Evolutionary conservation across 2,797 vertebrate species (phyloP), one percentile per base, ranked within the genome.

Genomic region (Spheniscus humboldti): DNA sequence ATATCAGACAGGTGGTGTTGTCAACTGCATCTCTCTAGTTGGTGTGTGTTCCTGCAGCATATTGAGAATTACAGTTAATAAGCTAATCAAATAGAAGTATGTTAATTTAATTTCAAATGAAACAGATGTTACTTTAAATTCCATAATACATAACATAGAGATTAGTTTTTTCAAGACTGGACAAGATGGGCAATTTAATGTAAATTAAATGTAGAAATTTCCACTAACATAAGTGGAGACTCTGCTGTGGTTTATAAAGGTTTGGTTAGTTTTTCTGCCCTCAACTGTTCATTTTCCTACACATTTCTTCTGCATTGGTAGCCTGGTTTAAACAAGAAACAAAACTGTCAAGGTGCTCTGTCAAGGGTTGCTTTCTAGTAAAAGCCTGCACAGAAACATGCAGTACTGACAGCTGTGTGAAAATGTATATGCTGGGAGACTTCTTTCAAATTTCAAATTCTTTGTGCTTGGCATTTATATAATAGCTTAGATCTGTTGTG

Each of bases 121-220:
- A 92, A 78, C 96, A 97, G 96, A 90, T 97, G 96, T 96, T 93
- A 84, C 76, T 90, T 91, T 88, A 94, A 94, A 93, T 93, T 96
- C 69, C 68, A 13, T 90, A 86, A 94, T 94, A 76, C 0, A 4
- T 88, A 95, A 56, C 37, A 17, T 2, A 81, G 69, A 90, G 55
- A 89, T 92, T 79, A 77, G 41, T 90, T 96, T 96, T 96, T 94
- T 83, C 82, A 88, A 88, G 87, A 84, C 79, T 84, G 92, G 89
- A 63, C 64, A 86, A 76, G 89, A 76, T 33, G 52, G 69, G 47
- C 30, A 78, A 48, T 86, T 89, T 81, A 62, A 59, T 66, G 47
- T 69, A 50, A 85, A 92, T 78, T 92, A 88, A 96, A 63, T 84
- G n/a, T 56, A 91, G 76, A 86, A 48, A 84, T 90, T 75, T 84